Evolutionary conservation across 2,797 vertebrate species (phyloP), one percentile per base, ranked within the genome.

Genomic region (Rhinichthys osculus): DNA sequence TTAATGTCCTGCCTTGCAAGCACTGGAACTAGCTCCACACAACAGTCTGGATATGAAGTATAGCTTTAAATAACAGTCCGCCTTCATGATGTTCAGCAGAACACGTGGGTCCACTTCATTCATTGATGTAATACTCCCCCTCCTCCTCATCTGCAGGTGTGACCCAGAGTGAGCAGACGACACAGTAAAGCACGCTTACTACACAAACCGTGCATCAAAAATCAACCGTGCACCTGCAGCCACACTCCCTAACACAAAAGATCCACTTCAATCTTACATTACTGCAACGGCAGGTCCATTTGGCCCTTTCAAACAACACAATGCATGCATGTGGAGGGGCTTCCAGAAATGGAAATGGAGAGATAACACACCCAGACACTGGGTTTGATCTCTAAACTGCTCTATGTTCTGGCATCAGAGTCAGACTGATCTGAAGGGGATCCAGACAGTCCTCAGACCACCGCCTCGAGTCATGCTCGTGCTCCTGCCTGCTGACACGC

Each of bases 261-360:
- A 57, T 76, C 80, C 78, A 84, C 82, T 86, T 87, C 84, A 67
- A 85, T 73, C 82, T 35, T 38, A 77, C 86, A 64, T 83, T 84
- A 71, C 79, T 90, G 44, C 90, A 83, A 78, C 80, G 76, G 19
- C 54, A 88, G 92, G 91, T 94, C 93, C 90, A 66, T 30, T 94
- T 88, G 92, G 91, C 83, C 87, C 88, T 80, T 57, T n/a, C 66
- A 90, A 87, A 81, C 82, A 82, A 89, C 91, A 94, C 93, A 95
- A 93, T 44, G 44, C 57, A 67, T 82, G 81, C 67, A 93, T 54
- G 62, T 66, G 30, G 64, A 42, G 74, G 73, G 90, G 57, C 23
- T 62, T 64, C 7, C 11, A 80, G 70, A 87, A 7, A 85, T 81
- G 52, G 91, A 86, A 90, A 82, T 30, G 57, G 82, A 91, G 80